Evolutionary conservation across 2,113 vertebrate species (phyloP).

Genomic region (Dissostichus mawsoni): DNA sequence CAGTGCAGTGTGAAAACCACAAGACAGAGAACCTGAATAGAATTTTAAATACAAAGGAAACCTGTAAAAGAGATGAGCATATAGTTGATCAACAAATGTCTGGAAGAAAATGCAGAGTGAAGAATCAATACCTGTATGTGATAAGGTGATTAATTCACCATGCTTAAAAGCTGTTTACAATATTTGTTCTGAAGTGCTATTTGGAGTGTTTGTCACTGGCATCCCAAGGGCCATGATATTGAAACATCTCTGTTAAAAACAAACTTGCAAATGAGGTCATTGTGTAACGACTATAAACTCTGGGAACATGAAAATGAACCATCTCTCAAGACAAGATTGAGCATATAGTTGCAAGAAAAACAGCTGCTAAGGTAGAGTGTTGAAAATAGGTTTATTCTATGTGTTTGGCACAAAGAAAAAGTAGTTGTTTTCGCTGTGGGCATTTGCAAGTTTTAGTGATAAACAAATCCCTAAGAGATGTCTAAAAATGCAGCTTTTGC

Average conservation of each 20-base stretch:
- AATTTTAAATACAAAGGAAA: constrained; percentile 41
- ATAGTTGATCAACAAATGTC: constrained; percentile 16
- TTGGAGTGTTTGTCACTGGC: neutral
- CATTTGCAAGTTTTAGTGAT: constrained; percentile 22
- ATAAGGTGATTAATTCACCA: constrained; percentile 17
- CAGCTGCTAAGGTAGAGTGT: neutral
- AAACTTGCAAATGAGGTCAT: neutral
- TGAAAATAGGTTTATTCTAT: neutral
- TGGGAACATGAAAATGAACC: neutral
- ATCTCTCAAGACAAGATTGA: neutral
- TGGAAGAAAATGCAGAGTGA: constrained; percentile 5
- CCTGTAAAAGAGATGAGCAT: constrained; percentile 8
- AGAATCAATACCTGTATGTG: constrained; percentile 19
- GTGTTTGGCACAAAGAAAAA: neutral
- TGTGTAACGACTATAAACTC: neutral
- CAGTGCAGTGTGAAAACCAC: constrained; percentile 30
- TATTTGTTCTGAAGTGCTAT: constrained; percentile 3
- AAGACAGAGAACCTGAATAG: neutral
- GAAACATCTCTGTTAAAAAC: neutral
- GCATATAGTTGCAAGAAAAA: neutral
- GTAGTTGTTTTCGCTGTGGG: neutral
- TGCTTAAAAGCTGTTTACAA: constrained; percentile 3
- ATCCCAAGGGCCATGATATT: neutral
- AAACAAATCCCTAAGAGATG: neutral
- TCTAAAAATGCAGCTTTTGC: constrained; percentile 2